These are phyloP conservation scores for Dasyurus viverrinus DNA, from an alignment of 2,113 vertebrate species.

Conservation along the genomic window DNA sequence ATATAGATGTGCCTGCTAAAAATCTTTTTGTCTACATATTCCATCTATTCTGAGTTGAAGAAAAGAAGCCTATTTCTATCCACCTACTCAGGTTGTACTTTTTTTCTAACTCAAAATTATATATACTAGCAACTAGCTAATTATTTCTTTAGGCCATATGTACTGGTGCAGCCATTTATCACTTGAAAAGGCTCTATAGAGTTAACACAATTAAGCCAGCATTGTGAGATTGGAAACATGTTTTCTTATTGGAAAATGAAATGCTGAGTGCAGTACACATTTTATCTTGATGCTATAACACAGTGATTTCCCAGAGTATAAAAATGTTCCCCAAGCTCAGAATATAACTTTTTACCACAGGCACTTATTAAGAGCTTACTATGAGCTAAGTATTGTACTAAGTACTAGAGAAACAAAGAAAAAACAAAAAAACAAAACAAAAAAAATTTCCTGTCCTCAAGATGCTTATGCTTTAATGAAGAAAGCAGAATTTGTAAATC, in stretches of 20 bases:
- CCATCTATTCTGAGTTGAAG: not conserved
- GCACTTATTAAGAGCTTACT: not conserved
- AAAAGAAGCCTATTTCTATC: slow-evolving; percentile 2
- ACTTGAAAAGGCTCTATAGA: slow-evolving; percentile 30
- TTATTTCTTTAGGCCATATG: slow-evolving; percentile 14
- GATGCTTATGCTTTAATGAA: not conserved
- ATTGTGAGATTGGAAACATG: slow-evolving; percentile 42
- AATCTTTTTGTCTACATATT: slow-evolving; percentile 11
- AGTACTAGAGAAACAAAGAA: not conserved
- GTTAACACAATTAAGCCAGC: slow-evolving; percentile 55
- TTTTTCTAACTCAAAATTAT: slow-evolving; percentile 14
- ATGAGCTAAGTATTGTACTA: not conserved
- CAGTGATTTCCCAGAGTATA: not conserved
- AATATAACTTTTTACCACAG: not conserved
- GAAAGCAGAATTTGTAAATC: not conserved
- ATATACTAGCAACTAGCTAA: slow-evolving; percentile 21
- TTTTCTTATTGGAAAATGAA: not conserved
- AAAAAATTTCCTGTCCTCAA: not conserved
- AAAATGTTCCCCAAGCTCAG: not conserved
- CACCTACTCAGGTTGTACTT: not conserved
- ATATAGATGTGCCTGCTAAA: slow-evolving; percentile 14
- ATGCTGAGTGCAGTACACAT: not conserved
- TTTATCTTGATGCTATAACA: not conserved
- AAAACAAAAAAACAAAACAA: too few species aligned
- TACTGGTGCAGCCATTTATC: not conserved